Base-by-base conservation (phyloP, 1,140 invertebrate genomes). In the Drosophila fuyamai region DNA sequence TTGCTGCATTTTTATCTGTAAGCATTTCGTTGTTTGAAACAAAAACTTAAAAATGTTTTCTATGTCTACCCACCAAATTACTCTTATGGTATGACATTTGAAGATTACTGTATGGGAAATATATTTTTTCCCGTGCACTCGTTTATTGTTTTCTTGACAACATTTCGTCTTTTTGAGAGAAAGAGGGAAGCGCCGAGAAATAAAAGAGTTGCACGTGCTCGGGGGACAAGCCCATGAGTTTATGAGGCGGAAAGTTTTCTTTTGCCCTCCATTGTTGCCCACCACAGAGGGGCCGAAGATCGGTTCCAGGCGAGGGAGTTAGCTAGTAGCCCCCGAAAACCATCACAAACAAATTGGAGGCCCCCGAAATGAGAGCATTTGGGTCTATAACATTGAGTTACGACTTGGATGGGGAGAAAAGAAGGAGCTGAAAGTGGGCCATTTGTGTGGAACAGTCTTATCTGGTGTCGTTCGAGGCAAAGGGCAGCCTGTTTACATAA, bases 171-270 rank as follows among this genome's bases (percentile, higher is more conserved):
- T 66, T 51, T 51, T 79, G 63, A 79, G 62, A 67, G 73, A 84
- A 86, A 85, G 74, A 84, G 72, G 61, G 63, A 84, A 84, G 79
- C 78, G 61, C 41, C 40, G 36, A 36, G 13, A 10, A 55, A 32
- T 32, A 8, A 73, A 86, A 86, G 75, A 86, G 70, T 72, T 79
- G 75, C 76, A 89, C 83, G 83, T 86, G 79, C 65, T 48, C 38
- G 40, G 35, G 18, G 32, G 67, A 36, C 62, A 40, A 13, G 60
- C 79, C 74, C 36, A 62, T 32, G 32, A 75, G 60, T 86, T 86
- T 86, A 86, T 86, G 79, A 86, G 75, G 79, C 82, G 82, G 79
- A 86, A 86, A 79, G 83, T 86, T 78, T 76, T 40, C 48, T 51
- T 51, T 59, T 58, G 50, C 55, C 40, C 18, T 36, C 13, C 9